phyloP scores from a whole-genome alignment of 2,888 invertebrate species.

The Sycophila texana region DNA sequence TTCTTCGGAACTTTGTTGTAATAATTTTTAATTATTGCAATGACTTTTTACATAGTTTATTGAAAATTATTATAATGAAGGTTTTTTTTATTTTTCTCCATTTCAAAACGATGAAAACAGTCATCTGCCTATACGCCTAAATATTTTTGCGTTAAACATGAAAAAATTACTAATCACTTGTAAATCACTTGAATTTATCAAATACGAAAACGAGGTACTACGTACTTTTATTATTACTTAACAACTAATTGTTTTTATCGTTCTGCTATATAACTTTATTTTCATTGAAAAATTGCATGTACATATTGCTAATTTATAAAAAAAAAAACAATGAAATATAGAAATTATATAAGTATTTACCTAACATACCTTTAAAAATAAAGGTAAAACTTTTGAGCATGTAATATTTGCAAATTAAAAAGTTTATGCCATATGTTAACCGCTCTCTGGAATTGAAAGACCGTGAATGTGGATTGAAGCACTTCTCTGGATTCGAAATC shows the following conservation, averaged over 20 bases:
- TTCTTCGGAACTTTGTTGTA: constrained; percentile 39
- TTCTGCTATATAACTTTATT: constrained; percentile 1
- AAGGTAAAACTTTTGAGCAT: constrained; percentile 6
- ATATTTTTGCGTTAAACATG: background rate
- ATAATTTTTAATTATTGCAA: constrained; percentile 49
- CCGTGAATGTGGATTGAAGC: constrained; percentile 28
- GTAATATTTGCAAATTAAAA: constrained; percentile 11
- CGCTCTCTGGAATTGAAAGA: constrained; percentile 34
- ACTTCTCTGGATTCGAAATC: constrained; percentile 8
- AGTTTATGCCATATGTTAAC: constrained; percentile 19
- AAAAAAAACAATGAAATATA: constrained; percentile 12
- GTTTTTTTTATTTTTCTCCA: background rate
- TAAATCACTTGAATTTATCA: no score
- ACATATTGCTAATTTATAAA: constrained; percentile 10
- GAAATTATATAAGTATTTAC: constrained; percentile 10
- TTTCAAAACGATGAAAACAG: background rate
- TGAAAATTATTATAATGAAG: no score
- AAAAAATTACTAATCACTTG: no score
- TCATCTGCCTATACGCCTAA: background rate
- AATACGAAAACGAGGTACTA: no score
- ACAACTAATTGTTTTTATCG: background rate
- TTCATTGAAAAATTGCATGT: constrained; percentile 12
- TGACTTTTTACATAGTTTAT: constrained; percentile 32
- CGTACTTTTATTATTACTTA: constrained; percentile 14
- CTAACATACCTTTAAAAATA: constrained; percentile 14